A percentile compares a stretch with the other conserved stretches of the same genome.
These are phyloP conservation scores for Phycodurus eques DNA, from an alignment of 2,113 vertebrate genomes.

Conservation along the genomic window DNA sequence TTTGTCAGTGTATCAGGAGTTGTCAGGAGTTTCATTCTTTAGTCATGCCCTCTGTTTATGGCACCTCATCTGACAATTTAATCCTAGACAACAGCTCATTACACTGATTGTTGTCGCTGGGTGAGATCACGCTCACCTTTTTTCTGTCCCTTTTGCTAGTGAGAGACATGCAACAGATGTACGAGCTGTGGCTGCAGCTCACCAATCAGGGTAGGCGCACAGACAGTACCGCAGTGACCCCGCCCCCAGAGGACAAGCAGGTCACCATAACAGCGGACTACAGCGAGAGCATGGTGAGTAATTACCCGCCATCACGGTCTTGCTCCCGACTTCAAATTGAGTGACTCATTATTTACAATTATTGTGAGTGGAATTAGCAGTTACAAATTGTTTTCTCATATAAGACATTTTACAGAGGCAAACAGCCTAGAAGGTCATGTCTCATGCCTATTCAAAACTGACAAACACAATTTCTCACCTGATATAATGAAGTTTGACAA, in stretches of 20 bases:
- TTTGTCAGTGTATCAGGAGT: too few relatives aligned
- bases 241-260: conserved; percentile 89
- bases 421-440: background rate
- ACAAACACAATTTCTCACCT: too few relatives aligned
- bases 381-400: too few relatives aligned
- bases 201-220: conserved; percentile 87
- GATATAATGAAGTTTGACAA: too few relatives aligned
- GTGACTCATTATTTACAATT: background rate
- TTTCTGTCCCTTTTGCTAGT: conserved; percentile 65
- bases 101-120: background rate
- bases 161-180: conserved; percentile 98
- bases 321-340: background rate
- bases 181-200: conserved; percentile 95
- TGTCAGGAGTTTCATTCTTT: background rate
- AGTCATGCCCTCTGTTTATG: background rate
- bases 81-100: background rate
- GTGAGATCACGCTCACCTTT: background rate
- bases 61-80: background rate
- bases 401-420: background rate
- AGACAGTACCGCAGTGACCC: conserved; percentile 80
- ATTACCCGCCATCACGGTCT: background rate
- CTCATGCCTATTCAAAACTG: too few relatives aligned
- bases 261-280: conserved; percentile 96
- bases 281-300: conserved; percentile 87
- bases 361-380: background rate